Base-by-base conservation (phyloP, 2,888 invertebrate genomes). In the Sicus ferrugineus region DNA sequence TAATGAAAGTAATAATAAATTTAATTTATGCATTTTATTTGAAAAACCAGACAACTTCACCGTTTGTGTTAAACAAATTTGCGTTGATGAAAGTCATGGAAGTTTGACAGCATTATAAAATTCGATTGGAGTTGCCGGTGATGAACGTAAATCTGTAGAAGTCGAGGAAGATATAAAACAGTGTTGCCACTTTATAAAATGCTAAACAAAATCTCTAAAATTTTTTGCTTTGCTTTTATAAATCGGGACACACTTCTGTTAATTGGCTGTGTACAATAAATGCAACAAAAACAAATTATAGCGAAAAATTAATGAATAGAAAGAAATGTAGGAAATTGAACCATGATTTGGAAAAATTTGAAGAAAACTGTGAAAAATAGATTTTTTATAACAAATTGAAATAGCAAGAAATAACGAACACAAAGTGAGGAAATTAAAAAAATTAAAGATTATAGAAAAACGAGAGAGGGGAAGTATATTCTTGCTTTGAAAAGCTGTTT, bases 231-330 rank as follows among this genome's bases (percentile, higher is more conserved):
- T 58, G n/a, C 28, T 62, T 63, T 64, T 64, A 50, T 64, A 52
- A 50, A 64, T 11, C n/a, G 42, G 2, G 31, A 38, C 23, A 11
- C 16, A 65, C 23, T 58, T 58, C 6, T 42, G 19, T 14, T 46
- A 48, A 67, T 67, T 67, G 67, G 67, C 67, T 67, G 67, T 67
- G 64, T 52, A 46, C 31, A 38, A 38, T 9, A 11, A 59, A 34
- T 11, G 34, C 19, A 54, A 26, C 21, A 9, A 52, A 38, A 30
- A 38, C 11, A 34, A 67, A 64, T 61, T 38, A 19, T 42, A 42
- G 48, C 14, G 50, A 64, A 30, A 50, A 21, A 14, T 31, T 21
- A 23, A 34, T 14, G 26, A 26, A 5, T 14, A 65, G n/a, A n/a
- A 46, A 30, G 16, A 62, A 28, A 6, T 16, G 46, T 42, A n/a